These are phyloP conservation scores for Serilophus lunatus DNA, from an alignment of 2,113 vertebrate species.

Conservation along the genomic window DNA sequence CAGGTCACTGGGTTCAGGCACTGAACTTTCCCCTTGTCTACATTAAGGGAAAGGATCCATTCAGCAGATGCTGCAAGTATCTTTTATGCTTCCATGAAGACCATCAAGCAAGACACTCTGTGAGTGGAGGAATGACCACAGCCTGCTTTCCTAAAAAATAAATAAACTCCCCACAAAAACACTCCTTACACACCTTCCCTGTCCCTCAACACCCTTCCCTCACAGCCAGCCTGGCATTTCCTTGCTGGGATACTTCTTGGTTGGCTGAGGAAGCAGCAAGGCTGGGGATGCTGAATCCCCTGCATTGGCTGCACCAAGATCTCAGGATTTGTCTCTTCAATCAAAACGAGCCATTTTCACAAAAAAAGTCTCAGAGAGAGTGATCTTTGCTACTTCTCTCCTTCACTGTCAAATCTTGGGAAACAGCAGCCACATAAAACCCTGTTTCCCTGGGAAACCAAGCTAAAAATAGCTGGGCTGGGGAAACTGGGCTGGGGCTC, in stretches of 20 bases:
- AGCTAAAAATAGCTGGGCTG: slow-evolving; percentile 33
- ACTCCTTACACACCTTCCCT: accelerated
- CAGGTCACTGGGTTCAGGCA: neutral
- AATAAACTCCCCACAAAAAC: neutral
- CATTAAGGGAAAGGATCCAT: neutral
- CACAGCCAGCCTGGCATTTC: neutral
- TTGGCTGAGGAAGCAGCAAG: neutral
- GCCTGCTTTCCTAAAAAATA: neutral
- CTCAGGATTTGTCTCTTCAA: neutral
- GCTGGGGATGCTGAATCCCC: neutral
- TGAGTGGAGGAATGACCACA: neutral
- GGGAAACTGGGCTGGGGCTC: neutral
- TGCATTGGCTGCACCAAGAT: neutral
- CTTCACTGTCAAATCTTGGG: neutral
- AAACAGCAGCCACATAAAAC: slow-evolving; percentile 12
- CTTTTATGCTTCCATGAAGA: neutral
- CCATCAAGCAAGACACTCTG: neutral
- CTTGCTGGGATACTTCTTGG: neutral
- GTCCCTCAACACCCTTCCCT: neutral
- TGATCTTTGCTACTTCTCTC: neutral
- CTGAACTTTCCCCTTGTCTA: neutral
- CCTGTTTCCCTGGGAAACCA: slow-evolving; percentile 45
- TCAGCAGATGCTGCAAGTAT: neutral
- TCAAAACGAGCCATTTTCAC: neutral
- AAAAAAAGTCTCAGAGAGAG: neutral